Evolutionary conservation across 2,888 invertebrate species (phyloP), one percentile per base, ranked within the genome.

Genomic region (Hermodice carunculata): DNA sequence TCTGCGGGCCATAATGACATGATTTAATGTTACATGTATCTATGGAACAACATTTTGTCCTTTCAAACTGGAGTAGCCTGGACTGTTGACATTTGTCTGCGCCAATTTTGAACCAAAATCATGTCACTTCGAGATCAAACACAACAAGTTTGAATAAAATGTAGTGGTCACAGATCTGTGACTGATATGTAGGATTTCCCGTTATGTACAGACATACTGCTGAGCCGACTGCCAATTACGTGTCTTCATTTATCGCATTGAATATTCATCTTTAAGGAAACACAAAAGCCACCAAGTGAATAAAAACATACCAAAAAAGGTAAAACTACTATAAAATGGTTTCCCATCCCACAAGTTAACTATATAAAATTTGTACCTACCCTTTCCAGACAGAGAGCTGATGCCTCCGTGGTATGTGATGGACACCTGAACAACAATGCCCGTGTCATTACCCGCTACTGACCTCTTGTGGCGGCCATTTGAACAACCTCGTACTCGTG

Each of bases 401-500:
- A 6, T 22, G 4, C 22, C 28, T 11, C 59, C 49, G n/a, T 24
- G 59, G 40, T 59, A 59, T 29, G 49, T 32, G 4, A 66, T 32
- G 14, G 62, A 31, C 32, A 62, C 54, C 40, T 66, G 29, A 8
- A 63, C 29, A 14, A 40, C 37, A 34, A 59, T 24, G 8, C 28
- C 19, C 42, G 31, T 42, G n/a, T 17, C 40, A 17, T 24, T 34
- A 24, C n/a, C 46, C 28, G 32, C 43, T 22, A 28, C 32, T 2
- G 19, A 19, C 2, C 59, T 28, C 11, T 24, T 37, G 29, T 43
- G 34, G 4, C 17, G 49, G n/a, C 26, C 42, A 61, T 65, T 66
- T 3, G 37, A 37, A 28, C 48, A 44, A 46, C 66, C 61, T 14
- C 14, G 51, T n/a, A 66, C 44, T 14, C 22, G 28, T n/a, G 67